Evolutionary conservation across 2,797 vertebrate species (phyloP).

Genomic region (Myoxocephalus aenaeus): DNA sequence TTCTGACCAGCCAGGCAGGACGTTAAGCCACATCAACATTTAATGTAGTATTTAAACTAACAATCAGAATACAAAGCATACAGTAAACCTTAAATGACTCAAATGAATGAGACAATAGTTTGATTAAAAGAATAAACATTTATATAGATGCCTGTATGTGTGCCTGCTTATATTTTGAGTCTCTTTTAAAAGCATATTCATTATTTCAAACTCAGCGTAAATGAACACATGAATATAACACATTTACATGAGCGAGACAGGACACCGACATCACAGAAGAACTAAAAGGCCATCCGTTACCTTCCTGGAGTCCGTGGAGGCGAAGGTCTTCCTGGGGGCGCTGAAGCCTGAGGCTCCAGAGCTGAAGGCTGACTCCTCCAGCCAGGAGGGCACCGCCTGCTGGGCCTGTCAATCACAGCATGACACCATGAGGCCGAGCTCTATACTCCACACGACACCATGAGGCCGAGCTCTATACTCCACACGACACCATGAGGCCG

Average conservation of each 20-base stretch:
- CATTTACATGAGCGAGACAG: neutral
- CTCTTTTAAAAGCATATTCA: no score
- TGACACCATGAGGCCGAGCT: neutral
- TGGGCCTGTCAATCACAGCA: constrained; percentile 85
- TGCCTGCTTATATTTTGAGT: no score
- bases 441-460: neutral
- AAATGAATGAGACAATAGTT: no score
- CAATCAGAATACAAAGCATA: no score
- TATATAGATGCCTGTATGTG: no score
- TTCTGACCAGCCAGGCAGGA: no score
- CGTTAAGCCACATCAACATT: no score
- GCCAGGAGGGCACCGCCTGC: constrained; percentile 92
- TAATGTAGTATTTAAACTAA: no score
- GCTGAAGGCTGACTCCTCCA: constrained; percentile 88
- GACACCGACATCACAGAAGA: neutral
- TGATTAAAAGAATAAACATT: no score
- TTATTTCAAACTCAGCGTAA: no score
- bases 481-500: neutral
- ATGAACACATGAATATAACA: no score
- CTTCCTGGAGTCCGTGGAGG: constrained; percentile 84
- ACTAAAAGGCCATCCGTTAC: constrained; percentile 64
- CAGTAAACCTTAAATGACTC: no score
- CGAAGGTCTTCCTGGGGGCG: constrained; percentile 70
- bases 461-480: neutral
- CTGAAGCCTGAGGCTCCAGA: constrained; percentile 61